Evolutionary conservation across 2,797 vertebrate species (phyloP), one percentile per base, ranked within the genome.

Genomic region (Chelon labrosus): DNA sequence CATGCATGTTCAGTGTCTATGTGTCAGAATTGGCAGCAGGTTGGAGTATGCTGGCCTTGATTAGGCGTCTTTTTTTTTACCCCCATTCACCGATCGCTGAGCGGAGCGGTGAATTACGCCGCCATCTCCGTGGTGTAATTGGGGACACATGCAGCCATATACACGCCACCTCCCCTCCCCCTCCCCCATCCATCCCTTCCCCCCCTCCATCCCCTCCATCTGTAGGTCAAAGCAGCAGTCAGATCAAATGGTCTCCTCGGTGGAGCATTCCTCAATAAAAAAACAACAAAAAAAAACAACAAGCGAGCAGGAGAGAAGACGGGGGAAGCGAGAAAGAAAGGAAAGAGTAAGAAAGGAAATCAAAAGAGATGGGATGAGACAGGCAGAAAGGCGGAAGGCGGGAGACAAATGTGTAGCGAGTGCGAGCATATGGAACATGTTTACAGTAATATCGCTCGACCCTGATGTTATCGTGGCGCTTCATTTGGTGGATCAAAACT

Each of bases 101-200:
- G 80, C 71, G 82, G 79, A 91, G 85, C 85, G 75, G 85, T 87
- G 90, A 88, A 90, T 90, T 89, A 77, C 78, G 65, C 91, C 88
- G 87, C 89, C 86, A 89, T 91, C 90, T 80, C 62, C 2, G 27
- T 39, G 8, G 51, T 70, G 81, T 94, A 95, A 94, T 93, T 92
- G 83, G 91, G 92, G 93, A 95, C 93, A 95, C 84, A 93, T 94
- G 94, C 82, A 69, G 83, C 83, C 75, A 73, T 82, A 79, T 84
- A 89, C 76, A 22, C 22, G 2, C 22, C 22, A 22, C 31, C 31
- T 31, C 75, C 77, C 80, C 7, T 31, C 31, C 31, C 31, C 31
- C 31, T 31, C 75, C 77, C 80, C 66, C 73, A 79, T 82, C 63
- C 57, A 51, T 57, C 53, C 55, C 49, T n/a, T 42, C 54, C 16